Evolutionary conservation across 2,113 vertebrate genomes (phyloP), one percentile per base, ranked within the genome.

Genomic region (Sisor rabdophorus): DNA sequence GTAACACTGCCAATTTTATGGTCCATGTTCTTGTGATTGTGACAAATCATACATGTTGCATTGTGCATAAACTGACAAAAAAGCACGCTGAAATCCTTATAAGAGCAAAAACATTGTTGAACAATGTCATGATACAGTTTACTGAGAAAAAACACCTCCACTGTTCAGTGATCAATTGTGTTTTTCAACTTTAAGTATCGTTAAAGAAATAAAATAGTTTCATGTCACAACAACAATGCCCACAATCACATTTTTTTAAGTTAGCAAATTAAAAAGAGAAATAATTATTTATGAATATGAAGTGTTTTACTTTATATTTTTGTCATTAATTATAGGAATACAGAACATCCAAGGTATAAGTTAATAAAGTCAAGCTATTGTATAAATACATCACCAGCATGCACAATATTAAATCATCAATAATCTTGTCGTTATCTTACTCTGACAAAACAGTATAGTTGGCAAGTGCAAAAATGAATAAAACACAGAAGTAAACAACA

Each of bases 301-400:
- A 94, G 94, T 95, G 93, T 90, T 58, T 92, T 79, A 84, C 79
- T 95, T 94, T 87, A 36, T 36, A 36, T 6, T 36, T 36, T 36
- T 36, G 2, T 36, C 40, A 44, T 91, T 87, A 94, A 93, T 94
- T 95, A 94, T 96, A 97, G 94, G 93, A 97, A 97, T 98, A 98
- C 95, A 92, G 94, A 98, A 99, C 97, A 97, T 92, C 93, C 95
- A 98, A 95, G 94, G 92, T 95, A 96, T 97, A 97, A 97, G 95
- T 96, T 96, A 96, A 96, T 98, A 94, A 96, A 98, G 93, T 94
- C 95, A 96, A 98, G 96, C 96, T 98, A 98, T 95, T 93, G 92
- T 95, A 96, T 96, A 97, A 98, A 96, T 98, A 98, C 95, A 90
- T 96, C 95, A 98, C 95, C 93, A 94, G 95, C 96, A 99, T 99